A percentile compares a stretch with the other conserved stretches of the same genome.
These are phyloP conservation scores for Sebastes miniatus DNA, from an alignment of 2,797 vertebrate genomes.

Conservation along the genomic window DNA sequence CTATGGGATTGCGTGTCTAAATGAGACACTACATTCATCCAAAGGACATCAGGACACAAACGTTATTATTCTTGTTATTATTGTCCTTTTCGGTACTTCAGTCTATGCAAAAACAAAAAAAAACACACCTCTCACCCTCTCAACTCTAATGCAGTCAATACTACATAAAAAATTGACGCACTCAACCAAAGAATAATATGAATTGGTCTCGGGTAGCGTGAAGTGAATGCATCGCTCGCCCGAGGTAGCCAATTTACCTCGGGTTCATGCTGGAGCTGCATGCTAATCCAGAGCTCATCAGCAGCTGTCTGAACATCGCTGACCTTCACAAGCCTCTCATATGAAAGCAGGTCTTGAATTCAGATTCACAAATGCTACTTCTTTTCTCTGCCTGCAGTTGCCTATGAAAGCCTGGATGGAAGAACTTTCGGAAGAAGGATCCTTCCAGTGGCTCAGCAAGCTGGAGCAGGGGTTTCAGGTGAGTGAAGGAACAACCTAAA, in stretches of 20 bases:
- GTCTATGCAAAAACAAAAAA: neutral
- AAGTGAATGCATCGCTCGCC: neutral
- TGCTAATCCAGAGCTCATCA: conserved; percentile 20
- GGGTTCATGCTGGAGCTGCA: conserved; percentile 22
- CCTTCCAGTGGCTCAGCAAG: conserved; percentile 88
- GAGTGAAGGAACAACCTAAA: neutral
- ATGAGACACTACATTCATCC: neutral
- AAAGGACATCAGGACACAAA: neutral
- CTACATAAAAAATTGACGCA: neutral
- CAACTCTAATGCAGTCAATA: neutral
- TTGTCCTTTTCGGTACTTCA: neutral
- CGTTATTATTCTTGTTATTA: neutral
- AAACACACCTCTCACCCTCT: neutral
- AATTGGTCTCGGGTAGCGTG: neutral
- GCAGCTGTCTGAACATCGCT: neutral
- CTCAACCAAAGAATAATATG: neutral
- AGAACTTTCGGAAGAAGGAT: conserved; percentile 63
- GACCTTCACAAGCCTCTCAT: neutral
- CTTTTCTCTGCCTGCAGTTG: conserved; percentile 72
- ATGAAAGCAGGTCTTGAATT: neutral
- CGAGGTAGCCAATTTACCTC: neutral
- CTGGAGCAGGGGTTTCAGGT: conserved; percentile 85
- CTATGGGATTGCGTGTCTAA: neutral
- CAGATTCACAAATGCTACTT: neutral
- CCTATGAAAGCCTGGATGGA: conserved; percentile 88